Base-by-base conservation (phyloP, 1,140 invertebrate genomes). In the Pectinophora gossypiella region DNA sequence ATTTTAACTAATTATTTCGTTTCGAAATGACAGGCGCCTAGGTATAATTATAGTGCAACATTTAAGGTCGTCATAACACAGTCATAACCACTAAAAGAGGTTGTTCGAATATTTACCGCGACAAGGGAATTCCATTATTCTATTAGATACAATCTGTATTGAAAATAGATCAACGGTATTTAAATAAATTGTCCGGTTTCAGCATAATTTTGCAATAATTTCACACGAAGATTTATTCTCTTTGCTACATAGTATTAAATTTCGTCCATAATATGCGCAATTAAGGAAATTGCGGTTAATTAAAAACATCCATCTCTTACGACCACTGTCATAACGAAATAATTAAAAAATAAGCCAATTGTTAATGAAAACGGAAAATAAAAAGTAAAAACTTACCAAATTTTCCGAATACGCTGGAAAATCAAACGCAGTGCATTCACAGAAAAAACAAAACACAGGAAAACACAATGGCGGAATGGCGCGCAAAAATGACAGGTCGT, bases 291-390 rank as follows among this genome's bases (percentile, higher is more conserved):
- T 40, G 36, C 13, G 36, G 36, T 40, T 18, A 40, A 15, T 40
- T 40, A 40, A 40, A n/a, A 40, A 40, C 36, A 40, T 32, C 27
- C n/a, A 32, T 32, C 27, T 32, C n/a, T 32, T 32, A 32, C 27
- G n/a, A 32, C n/a, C 27, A 7, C 27, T 32, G 27, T 9, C 9
- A n/a, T 32, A n/a, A n/a, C 27, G 6, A 12, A 3, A 7, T 32
- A 3, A 32, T 32, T 32, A 32, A 32, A 3, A 3, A 32, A 32
- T 23, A 23, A 5, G 4, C 10, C 22, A 4, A 23, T 23, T 23
- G n/a, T 23, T 23, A 23, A 23, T 23, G 10, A 23, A 23, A 23
- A 5, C 22, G 22, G 22, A 23, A 10, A 23, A 23, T 23, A 23
- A 4, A 23, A 23, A 5, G 4, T 5, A 5, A 32, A 32, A 32